phyloP scores from a whole-genome alignment of 92 coral and sea anemone genomes.

The Palythoa grandiflora region DNA sequence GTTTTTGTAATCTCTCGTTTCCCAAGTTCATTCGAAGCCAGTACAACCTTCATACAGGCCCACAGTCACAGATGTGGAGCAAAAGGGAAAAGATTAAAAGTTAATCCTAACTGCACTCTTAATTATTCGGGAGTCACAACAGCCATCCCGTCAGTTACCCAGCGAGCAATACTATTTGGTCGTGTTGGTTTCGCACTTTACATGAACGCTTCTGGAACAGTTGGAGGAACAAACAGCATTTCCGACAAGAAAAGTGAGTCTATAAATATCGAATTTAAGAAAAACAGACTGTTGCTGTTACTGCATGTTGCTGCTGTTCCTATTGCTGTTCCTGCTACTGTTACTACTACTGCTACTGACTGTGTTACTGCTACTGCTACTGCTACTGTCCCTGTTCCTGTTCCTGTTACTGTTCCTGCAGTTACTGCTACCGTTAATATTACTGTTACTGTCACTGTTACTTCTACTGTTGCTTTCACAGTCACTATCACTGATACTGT shows the following conservation, averaged over 20 bases:
- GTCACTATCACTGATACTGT: neutral
- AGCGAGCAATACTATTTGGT: constrained; percentile 21
- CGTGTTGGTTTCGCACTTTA: constrained; percentile 13
- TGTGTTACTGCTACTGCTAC: neutral
- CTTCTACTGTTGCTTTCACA: neutral
- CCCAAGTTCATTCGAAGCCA: constrained; percentile 6
- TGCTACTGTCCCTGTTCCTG: neutral
- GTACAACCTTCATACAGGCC: neutral
- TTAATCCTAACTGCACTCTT: constrained; percentile 2
- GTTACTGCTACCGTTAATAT: neutral
- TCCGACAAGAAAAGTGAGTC: constrained; percentile 14
- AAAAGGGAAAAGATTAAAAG: constrained; percentile 20
- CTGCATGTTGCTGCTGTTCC: neutral
- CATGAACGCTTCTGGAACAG: constrained; percentile 29
- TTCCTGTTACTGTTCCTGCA: neutral
- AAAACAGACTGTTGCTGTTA: neutral
- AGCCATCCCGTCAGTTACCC: constrained; percentile 26
- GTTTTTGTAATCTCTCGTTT: constrained; percentile 14
- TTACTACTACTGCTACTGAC: neutral
- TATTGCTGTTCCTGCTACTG: neutral
- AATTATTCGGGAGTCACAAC: constrained; percentile 22
- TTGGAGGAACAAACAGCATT: constrained; percentile 3
- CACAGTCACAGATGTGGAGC: constrained; percentile 9
- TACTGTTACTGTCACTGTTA: neutral
- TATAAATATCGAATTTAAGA: neutral